A percentile compares a stretch with the other conserved stretches of the same genome.
Evolutionary conservation across 2,888 invertebrate genomes (phyloP).

Genomic region (Harpagoxenus sublaevis): DNA sequence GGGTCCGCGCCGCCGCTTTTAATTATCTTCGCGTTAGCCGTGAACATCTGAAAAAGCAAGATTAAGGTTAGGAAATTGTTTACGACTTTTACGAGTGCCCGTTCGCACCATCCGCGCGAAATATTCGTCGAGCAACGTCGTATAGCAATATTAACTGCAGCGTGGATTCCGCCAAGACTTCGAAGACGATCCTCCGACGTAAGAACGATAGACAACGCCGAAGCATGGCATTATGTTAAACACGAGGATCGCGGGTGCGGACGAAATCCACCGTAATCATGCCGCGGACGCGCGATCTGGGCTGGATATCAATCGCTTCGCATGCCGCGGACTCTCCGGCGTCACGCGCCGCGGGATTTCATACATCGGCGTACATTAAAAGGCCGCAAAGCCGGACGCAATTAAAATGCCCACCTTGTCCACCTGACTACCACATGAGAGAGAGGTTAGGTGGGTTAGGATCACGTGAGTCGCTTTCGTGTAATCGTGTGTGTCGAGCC

Average conservation of each 20-base stretch:
- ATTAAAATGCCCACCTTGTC: constrained; percentile 23
- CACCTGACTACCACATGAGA: not conserved
- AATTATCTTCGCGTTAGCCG: constrained; percentile 93
- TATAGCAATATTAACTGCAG: not conserved
- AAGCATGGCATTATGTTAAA: not conserved
- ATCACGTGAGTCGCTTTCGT: too few relatives aligned
- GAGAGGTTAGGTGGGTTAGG: not conserved
- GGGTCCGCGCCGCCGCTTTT: constrained; percentile 96
- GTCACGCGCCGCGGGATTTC: not conserved
- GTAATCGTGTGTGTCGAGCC: too few relatives aligned
- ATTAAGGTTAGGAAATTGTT: constrained; percentile 61
- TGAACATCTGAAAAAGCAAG: constrained; percentile 88
- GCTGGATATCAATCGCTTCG: not conserved
- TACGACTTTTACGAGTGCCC: not conserved
- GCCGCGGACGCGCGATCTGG: not conserved
- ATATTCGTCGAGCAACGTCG: not conserved
- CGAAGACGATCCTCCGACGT: not conserved
- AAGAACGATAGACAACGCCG: not conserved
- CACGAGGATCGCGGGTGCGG: not conserved
- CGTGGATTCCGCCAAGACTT: not conserved
- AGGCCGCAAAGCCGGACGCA: not conserved
- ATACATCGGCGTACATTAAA: not conserved
- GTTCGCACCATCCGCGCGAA: not conserved
- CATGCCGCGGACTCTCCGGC: not conserved
- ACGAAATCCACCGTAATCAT: constrained; percentile 17